Evolutionary conservation across 1,140 invertebrate species (phyloP), one percentile per base, ranked within the genome.

Genomic region (Drosophila lowei): DNA sequence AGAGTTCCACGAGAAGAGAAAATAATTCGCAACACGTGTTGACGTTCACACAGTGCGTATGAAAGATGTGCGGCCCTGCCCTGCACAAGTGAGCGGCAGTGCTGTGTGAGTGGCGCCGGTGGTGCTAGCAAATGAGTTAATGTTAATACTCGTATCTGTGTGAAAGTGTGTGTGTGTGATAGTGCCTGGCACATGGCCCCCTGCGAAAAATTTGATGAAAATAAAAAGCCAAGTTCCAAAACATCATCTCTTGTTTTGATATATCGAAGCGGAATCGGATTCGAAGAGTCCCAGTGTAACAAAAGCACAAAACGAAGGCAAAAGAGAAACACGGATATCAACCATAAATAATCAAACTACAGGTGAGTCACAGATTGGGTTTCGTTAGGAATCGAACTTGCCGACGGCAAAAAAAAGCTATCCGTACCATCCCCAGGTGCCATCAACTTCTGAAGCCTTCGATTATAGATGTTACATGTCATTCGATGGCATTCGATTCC

Each of bases 21-120:
- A 60, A 30, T 65, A 72, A 72, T 74, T 86, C 62, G 80, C 80
- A 85, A 86, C 81, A 85, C 81, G 81, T 85, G 81, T 85, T 86
- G 41, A 0, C 0, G 23, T 25, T 25, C 4, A 55, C 60, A 86
- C 77, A 86, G 81, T 86, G 80, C 80, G 81, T 85, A 67, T 74
- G 77, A 80, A 63, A 59, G 54, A 84, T 79, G 59, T 70, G 57
- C 21, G 34, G 30, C 34, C 52, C 38, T 38, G 38, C 41, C 18
- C 18, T 25, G 23, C 23, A 41, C n/a, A 25, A 30, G 57, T 34
- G 28, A 21, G 49, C 15, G 44, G 52, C 18, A 46, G 53, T 57
- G 44, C 28, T 23, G 25, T 43, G 58, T 15, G 41, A 3, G 63
- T 44, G 13, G 46, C 34, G 34, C 34, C 11, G 9, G 9, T 34